Evolutionary conservation across 2,888 invertebrate species (phyloP).

Genomic region (Cantharis rufa): DNA sequence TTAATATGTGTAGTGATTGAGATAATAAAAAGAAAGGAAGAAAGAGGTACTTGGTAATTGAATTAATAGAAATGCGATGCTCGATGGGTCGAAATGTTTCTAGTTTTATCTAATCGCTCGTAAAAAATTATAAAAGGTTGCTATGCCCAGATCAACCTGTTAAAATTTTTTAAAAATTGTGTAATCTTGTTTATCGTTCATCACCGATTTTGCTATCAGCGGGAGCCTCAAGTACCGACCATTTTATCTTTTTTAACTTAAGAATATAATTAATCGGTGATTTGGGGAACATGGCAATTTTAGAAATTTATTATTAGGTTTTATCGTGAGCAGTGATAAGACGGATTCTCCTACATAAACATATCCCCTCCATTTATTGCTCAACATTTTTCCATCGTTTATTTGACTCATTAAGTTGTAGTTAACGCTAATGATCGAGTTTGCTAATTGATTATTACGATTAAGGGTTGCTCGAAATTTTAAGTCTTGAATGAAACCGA

Average conservation of each 20-base stretch:
- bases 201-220: not conserved
- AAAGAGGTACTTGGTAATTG: not conserved
- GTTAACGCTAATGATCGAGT: constrained; percentile 8
- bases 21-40: not conserved
- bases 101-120: not conserved
- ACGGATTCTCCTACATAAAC: constrained; percentile 41
- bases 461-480: not conserved
- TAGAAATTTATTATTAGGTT: constrained; percentile 15
- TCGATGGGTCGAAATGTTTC: not conserved
- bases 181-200: not conserved
- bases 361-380: constrained; percentile 35
- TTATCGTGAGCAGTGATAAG: constrained; percentile 27
- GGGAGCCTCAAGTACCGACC: not conserved
- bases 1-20: too few relatives aligned
- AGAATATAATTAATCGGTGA: not conserved
- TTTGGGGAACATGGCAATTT: not conserved
- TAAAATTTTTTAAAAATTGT: not conserved
- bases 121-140: not conserved
- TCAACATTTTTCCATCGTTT: constrained; percentile 22
- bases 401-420: constrained; percentile 11
- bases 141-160: not conserved
- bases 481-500: not conserved
- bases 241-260: not conserved
- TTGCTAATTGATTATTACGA: not conserved
- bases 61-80: not conserved